Conservation (phyloP, 2,888 invertebrate genomes). For the Danaus chrysippus region DNA sequence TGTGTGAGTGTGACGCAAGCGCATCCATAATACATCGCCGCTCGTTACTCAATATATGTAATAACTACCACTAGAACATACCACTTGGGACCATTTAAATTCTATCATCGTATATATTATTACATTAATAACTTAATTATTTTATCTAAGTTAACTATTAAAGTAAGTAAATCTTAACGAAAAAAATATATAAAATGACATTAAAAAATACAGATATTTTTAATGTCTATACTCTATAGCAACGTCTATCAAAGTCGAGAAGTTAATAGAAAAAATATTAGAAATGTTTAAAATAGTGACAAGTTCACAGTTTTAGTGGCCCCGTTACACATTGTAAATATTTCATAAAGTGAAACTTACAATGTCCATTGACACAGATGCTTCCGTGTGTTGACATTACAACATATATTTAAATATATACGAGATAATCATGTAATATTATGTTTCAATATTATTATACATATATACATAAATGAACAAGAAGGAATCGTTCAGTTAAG, state of each 20-base stretch:
- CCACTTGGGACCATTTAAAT: not conserved
- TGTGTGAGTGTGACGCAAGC: slow-evolving; percentile 4
- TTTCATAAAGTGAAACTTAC: slow-evolving; percentile 28
- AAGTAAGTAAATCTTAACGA: too few relatives aligned
- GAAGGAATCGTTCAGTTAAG: not conserved
- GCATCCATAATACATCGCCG: slow-evolving; percentile 1
- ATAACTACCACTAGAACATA: not conserved
- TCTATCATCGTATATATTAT: too few relatives aligned
- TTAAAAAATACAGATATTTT: too few relatives aligned
- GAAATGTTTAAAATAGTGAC: not conserved
- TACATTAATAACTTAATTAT: too few relatives aligned
- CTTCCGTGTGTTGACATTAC: too few relatives aligned
- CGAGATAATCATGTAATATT: too few relatives aligned
- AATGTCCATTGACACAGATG: slow-evolving; percentile 20
- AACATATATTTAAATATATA: too few relatives aligned
- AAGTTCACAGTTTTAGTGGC: slow-evolving; percentile 14
- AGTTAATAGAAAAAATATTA: not conserved
- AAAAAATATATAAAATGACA: too few relatives aligned
- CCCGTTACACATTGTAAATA: slow-evolving; percentile 20
- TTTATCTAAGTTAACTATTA: too few relatives aligned
- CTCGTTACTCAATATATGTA: slow-evolving; percentile 3
- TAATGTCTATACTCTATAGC: too few relatives aligned
- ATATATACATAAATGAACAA: not conserved
- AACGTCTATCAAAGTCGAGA: not conserved
- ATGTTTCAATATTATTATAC: too few relatives aligned